Evolutionary conservation across 2,888 invertebrate genomes (phyloP).

Genomic region (Bruchidius siliquastri): DNA sequence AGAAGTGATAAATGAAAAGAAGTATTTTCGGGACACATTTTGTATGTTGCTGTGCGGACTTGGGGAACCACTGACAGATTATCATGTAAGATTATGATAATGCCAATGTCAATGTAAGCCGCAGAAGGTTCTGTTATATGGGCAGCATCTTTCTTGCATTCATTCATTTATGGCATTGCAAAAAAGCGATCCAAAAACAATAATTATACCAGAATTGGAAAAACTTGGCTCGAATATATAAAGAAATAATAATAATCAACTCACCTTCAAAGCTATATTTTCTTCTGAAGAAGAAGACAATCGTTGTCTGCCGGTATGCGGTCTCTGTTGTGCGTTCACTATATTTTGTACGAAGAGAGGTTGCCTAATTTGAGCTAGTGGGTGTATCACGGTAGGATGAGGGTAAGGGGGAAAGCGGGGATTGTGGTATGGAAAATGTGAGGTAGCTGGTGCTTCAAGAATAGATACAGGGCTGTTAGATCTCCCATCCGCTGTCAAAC

Average conservation of each 20-base stretch:
- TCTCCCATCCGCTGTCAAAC: slow-evolving; percentile 68
- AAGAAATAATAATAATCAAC: not conserved
- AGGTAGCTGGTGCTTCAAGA: slow-evolving; percentile 40
- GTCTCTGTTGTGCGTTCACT: slow-evolving; percentile 50
- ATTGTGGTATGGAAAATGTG: slow-evolving; percentile 71
- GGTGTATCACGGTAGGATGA: slow-evolving; percentile 71
- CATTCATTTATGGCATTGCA: too few species aligned
- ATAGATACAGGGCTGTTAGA: slow-evolving; percentile 66
- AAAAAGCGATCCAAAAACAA: too few species aligned
- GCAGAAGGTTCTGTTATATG: too few species aligned
- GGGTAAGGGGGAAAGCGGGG: slow-evolving; percentile 90
- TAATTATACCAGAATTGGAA: too few species aligned
- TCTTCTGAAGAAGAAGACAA: slow-evolving; percentile 67
- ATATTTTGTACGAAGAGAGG: slow-evolving; percentile 52
- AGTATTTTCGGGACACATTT: too few species aligned
- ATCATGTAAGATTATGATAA: too few species aligned
- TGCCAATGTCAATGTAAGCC: too few species aligned
- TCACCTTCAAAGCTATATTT: slow-evolving; percentile 44
- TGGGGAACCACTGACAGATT: too few species aligned
- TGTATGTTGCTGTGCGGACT: too few species aligned
- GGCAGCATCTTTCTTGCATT: too few species aligned
- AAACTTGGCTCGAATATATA: slow-evolving; percentile 65
- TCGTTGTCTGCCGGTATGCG: slow-evolving; percentile 60
- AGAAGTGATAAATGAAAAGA: too few species aligned
- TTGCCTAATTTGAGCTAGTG: slow-evolving; percentile 83